phyloP scores from a whole-genome alignment of 2,113 vertebrate species.

The Laticauda colubrina region DNA sequence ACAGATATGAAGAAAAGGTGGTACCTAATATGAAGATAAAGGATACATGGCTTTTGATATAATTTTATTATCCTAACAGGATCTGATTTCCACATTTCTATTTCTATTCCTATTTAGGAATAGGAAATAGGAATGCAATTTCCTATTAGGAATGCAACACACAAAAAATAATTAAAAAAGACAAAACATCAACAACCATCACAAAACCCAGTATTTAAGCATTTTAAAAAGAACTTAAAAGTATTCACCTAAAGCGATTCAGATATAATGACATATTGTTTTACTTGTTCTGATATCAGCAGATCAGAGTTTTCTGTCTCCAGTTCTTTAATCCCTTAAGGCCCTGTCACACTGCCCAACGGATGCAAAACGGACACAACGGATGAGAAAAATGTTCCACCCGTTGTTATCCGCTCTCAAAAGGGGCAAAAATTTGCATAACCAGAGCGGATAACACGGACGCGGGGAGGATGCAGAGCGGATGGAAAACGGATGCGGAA shows the following conservation, averaged over 20 bases:
- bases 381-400: too few relatives aligned
- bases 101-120: too few relatives aligned
- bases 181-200: not conserved
- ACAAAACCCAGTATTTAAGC: not conserved
- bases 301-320: not conserved
- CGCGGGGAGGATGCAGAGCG: too few relatives aligned
- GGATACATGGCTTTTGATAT: conserved; percentile 54
- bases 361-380: too few relatives aligned
- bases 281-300: not conserved
- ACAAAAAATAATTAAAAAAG: not conserved
- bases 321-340: not conserved
- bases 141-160: not conserved
- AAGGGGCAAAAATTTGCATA: too few relatives aligned
- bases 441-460: too few relatives aligned
- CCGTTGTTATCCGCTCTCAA: too few relatives aligned
- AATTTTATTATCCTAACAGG: conserved; percentile 57
- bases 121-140: not conserved
- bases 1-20: conserved; percentile 72
- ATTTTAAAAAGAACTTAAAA: not conserved
- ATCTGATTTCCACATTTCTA: not conserved
- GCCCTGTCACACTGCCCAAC: too few relatives aligned
- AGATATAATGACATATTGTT: not conserved
- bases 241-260: not conserved
- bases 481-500: too few relatives aligned
- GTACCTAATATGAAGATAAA: conserved; percentile 69